phyloP scores from a whole-genome alignment of 2,797 vertebrate species.

The Phalloptychus januarius region DNA sequence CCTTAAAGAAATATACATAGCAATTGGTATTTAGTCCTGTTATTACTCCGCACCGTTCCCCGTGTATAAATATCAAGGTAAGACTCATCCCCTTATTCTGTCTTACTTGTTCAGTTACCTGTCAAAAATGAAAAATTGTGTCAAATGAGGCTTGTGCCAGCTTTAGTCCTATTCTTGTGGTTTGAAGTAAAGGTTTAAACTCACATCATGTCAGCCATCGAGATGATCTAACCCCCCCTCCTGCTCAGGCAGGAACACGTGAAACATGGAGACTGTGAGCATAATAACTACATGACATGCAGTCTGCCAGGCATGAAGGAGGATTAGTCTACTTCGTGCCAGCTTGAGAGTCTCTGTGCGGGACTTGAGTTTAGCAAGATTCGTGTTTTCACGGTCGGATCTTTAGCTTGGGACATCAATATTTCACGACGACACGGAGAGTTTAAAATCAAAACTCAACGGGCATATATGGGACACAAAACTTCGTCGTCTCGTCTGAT shows the following conservation, averaged over 20 bases:
- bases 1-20: neutral
- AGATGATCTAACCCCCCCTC: constrained; percentile 21
- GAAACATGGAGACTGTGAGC: constrained; percentile 39
- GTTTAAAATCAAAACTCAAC: constrained; percentile 48
- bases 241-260: constrained; percentile 41
- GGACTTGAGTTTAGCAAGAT: constrained; percentile 42
- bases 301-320: constrained; percentile 58
- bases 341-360: constrained; percentile 65
- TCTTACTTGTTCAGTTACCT: constrained; percentile 23
- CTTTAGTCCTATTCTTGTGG: constrained; percentile 31
- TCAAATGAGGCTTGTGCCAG: constrained; percentile 13
- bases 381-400: constrained; percentile 60
- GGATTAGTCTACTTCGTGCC: constrained; percentile 52
- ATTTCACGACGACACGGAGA: constrained; percentile 65
- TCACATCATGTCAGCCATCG: constrained; percentile 29
- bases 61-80: neutral
- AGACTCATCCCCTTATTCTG: neutral
- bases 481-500: constrained; percentile 42
- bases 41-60: neutral
- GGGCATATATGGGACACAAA: constrained; percentile 26
- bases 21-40: neutral
- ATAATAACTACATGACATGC: constrained; percentile 61
- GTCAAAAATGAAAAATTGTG: neutral
- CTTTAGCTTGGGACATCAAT: constrained; percentile 67
- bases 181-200: constrained; percentile 32